Percentiles rank a stretch among this genome's conserved stretches.
Conservation (phyloP, 2,888 invertebrate genomes). For the Mythimna lalbum region DNA sequence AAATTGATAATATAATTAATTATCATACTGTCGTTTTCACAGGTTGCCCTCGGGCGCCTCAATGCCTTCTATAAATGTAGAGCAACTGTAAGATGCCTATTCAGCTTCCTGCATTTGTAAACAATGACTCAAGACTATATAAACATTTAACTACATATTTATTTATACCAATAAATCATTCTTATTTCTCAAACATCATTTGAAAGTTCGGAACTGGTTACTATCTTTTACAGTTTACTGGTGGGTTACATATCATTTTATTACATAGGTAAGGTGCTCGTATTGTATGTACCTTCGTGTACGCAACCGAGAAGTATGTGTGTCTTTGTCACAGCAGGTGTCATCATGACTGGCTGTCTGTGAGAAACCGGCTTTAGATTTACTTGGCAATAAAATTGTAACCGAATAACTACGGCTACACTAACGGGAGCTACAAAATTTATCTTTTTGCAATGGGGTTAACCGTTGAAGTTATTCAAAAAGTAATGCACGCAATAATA, state of each 20-base stretch:
- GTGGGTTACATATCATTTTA: background rate
- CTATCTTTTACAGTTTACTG: constrained; percentile 20
- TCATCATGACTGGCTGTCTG: constrained; percentile 47
- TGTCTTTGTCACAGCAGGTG: constrained; percentile 37
- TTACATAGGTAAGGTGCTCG: background rate
- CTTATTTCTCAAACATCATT: constrained; percentile 30
- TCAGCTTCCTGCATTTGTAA: constrained; percentile 29
- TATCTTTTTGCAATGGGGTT: constrained; percentile 17
- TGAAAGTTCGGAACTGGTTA: constrained; percentile 22
- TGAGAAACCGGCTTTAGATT: constrained; percentile 30
- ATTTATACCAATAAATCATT: constrained; percentile 26
- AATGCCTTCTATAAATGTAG: constrained; percentile 4
- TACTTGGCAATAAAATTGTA: constrained; percentile 24
- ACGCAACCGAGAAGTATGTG: constrained; percentile 10
- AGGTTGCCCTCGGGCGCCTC: background rate
- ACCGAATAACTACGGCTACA: constrained; percentile 7
- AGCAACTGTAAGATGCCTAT: constrained; percentile 21
- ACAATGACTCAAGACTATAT: constrained; percentile 29
- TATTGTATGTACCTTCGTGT: constrained; percentile 5
- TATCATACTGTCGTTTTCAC: constrained; percentile 1
- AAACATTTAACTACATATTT: constrained; percentile 31
- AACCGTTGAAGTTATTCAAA: constrained; percentile 35
- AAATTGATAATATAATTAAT: constrained; percentile 24
- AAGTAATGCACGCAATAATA: constrained; percentile 48
- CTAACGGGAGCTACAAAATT: constrained; percentile 24